Conservation (phyloP, 1,140 invertebrate species). For the Bombus terrestris region DNA sequence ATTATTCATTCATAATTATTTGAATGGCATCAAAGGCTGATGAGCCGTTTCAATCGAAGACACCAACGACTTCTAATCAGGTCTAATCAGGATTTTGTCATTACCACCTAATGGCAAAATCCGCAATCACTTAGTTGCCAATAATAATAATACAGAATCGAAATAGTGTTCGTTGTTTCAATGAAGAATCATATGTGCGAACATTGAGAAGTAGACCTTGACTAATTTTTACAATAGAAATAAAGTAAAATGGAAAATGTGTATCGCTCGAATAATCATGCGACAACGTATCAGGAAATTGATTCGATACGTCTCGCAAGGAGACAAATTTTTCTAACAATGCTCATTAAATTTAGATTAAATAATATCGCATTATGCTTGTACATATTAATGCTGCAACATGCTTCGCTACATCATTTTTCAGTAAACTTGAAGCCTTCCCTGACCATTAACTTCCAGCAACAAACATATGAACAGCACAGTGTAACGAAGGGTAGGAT, state of each 20-base stretch:
- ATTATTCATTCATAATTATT: background rate
- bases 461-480: slow-evolving; percentile 47
- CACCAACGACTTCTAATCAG: no score
- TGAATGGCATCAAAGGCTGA: background rate
- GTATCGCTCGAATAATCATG: background rate
- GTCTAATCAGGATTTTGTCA: no score
- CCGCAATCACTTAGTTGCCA: no score
- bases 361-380: slow-evolving; percentile 11
- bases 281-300: background rate
- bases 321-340: background rate
- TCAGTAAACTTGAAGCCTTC: slow-evolving; percentile 59
- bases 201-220: background rate
- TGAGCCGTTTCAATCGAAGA: no score
- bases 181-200: no score
- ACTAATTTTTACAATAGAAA: background rate
- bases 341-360: background rate
- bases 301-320: background rate
- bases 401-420: slow-evolving; percentile 59
- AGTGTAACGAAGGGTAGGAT: slow-evolving; percentile 56
- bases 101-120: rapidly evolving
- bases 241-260: background rate
- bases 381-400: slow-evolving; percentile 24
- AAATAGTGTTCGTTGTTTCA: no score
- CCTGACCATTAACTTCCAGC: slow-evolving; percentile 54
- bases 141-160: no score